Conservation (phyloP, 2,113 vertebrate genomes). For the Poeciliopsis retropinna region DNA sequence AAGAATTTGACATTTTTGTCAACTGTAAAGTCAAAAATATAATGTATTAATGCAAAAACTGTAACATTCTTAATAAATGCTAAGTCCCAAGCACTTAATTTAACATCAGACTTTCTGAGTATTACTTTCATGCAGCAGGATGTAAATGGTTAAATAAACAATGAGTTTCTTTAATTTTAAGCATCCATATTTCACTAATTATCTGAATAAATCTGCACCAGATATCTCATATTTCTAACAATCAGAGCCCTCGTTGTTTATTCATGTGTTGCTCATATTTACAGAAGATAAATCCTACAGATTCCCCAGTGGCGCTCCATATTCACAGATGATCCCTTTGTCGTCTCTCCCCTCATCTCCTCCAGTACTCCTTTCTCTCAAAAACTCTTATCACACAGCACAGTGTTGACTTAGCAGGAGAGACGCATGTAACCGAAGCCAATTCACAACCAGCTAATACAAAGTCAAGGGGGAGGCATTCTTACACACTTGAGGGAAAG, state of each 20-base stretch:
- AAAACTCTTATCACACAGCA: constrained; percentile 54
- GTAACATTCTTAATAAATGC: too few relatives aligned
- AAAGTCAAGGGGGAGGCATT: constrained; percentile 52
- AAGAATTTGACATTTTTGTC: not conserved
- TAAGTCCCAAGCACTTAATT: too few relatives aligned
- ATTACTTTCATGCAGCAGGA: not conserved
- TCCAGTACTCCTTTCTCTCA: constrained; percentile 26
- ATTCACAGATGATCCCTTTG: constrained; percentile 45
- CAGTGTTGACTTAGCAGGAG: constrained; percentile 50
- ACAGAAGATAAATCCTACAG: constrained; percentile 27
- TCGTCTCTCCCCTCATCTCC: constrained; percentile 16
- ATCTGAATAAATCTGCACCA: not conserved
- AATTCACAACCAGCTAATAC: constrained; percentile 44
- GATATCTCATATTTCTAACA: not conserved
- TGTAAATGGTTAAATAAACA: not conserved
- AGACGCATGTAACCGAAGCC: constrained; percentile 15
- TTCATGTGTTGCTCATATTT: constrained; percentile 21
- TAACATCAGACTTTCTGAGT: not conserved
- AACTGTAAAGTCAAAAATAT: not conserved
- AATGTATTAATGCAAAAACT: not conserved
- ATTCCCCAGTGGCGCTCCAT: constrained; percentile 27
- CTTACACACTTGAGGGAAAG: constrained; percentile 41
- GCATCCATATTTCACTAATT: not conserved
- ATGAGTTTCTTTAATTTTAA: not conserved
- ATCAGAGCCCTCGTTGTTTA: constrained; percentile 25